phyloP scores from a whole-genome alignment of 2,888 invertebrate species.

The Lampropteryx suffumata region DNA sequence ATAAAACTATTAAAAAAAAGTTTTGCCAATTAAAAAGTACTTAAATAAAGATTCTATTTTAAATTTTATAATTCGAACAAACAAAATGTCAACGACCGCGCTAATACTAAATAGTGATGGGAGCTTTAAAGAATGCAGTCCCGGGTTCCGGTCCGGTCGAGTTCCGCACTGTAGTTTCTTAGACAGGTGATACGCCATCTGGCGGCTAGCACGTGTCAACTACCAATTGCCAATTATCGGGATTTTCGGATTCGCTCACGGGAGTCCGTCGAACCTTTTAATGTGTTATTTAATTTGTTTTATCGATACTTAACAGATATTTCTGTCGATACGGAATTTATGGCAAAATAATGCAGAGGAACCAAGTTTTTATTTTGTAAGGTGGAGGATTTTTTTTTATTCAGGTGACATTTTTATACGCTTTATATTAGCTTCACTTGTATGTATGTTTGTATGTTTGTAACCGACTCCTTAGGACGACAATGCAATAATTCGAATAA shows the following conservation, averaged over 20 bases:
- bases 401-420: too few relatives aligned
- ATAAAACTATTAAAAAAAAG: not conserved
- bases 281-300: conserved; percentile 37
- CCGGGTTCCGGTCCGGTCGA: conserved; percentile 44
- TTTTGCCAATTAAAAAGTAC: conserved; percentile 8
- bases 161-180: conserved; percentile 55
- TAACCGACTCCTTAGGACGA: too few relatives aligned
- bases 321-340: conserved; percentile 30
- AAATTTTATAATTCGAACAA: conserved; percentile 35
- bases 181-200: conserved; percentile 70
- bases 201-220: conserved; percentile 69
- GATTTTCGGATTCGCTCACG: conserved; percentile 47
- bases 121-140: conserved; percentile 66
- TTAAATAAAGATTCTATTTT: conserved; percentile 6
- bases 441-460: too few relatives aligned
- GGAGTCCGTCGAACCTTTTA: conserved; percentile 39
- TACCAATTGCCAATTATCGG: conserved; percentile 57
- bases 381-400: too few relatives aligned
- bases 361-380: not conserved
- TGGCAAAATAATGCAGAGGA: conserved; percentile 13
- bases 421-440: too few relatives aligned
- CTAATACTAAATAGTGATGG: conserved; percentile 52
- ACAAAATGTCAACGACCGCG: conserved; percentile 62
- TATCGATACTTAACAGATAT: conserved; percentile 46
- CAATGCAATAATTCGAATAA: too few relatives aligned